Percentiles rank a stretch among this genome's conserved stretches.
These are phyloP conservation scores for Rotaria magnacalcarata DNA, from an alignment of 2,888 invertebrate species.

Conservation along the genomic window DNA sequence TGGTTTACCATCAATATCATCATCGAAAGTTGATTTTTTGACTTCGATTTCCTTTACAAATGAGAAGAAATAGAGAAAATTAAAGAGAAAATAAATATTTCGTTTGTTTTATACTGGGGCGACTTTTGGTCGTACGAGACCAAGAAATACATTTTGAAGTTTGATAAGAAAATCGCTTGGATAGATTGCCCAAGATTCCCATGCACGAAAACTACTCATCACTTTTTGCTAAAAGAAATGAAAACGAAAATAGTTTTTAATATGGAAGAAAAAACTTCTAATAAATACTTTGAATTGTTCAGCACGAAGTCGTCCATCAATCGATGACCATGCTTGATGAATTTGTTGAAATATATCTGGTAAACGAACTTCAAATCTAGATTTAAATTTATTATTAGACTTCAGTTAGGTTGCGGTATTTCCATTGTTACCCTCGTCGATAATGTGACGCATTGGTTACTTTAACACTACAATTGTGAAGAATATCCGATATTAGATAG, in stretches of 20 bases:
- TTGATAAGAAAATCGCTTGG: constrained; percentile 82
- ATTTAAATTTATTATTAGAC: background rate
- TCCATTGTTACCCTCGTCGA: constrained; percentile 59
- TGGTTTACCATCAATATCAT: constrained; percentile 47
- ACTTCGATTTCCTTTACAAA: background rate
- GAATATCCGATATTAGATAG: constrained; percentile 88
- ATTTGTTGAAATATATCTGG: constrained; percentile 73
- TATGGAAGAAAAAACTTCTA: background rate
- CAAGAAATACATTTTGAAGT: constrained; percentile 83
- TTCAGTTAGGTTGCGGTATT: constrained; percentile 44
- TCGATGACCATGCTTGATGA: constrained; percentile 69
- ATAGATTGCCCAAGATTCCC: constrained; percentile 93
- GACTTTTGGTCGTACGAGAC: constrained; percentile 62
- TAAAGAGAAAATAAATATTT: background rate
- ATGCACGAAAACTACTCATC: constrained; percentile 81
- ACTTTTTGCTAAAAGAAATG: constrained; percentile 65
- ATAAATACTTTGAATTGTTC: constrained; percentile 83
- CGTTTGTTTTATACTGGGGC: background rate
- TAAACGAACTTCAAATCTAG: constrained; percentile 77
- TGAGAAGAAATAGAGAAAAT: background rate
- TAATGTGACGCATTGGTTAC: constrained; percentile 91
- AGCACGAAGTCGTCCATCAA: constrained; percentile 81
- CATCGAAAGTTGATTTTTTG: background rate
- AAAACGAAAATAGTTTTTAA: background rate
- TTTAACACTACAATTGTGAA: constrained; percentile 92